Percentiles rank a stretch among this genome's conserved stretches.
Conservation (phyloP, 2,888 invertebrate species). For the Choristoneura rosaceana region DNA sequence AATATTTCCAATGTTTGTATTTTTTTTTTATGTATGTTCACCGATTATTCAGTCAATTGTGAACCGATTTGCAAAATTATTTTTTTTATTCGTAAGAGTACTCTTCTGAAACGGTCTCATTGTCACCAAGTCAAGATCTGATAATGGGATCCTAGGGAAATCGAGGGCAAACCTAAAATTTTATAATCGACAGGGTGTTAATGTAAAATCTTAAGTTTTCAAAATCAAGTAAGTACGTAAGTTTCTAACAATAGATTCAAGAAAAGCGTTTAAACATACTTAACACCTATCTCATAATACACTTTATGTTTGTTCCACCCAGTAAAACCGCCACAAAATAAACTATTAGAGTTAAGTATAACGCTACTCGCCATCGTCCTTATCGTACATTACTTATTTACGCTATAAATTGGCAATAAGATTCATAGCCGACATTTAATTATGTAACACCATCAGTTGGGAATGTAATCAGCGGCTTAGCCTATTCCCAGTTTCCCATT, state of each 20-base stretch:
- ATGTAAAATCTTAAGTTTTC: neutral
- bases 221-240: neutral
- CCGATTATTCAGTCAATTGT: no score
- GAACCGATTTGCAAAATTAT: no score
- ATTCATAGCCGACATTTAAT: slow-evolving; percentile 18
- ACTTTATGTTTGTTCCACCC: neutral
- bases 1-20: no score
- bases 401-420: slow-evolving; percentile 5
- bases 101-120: no score
- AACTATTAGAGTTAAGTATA: neutral
- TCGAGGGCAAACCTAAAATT: no score
- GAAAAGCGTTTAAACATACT: neutral
- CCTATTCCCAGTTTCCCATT: slow-evolving; percentile 1
- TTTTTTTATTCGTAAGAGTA: no score
- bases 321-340: neutral
- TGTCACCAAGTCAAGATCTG: no score
- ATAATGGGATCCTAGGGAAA: no score
- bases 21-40: no score
- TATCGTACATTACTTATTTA: neutral
- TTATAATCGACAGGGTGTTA: no score
- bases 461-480: slow-evolving; percentile 9
- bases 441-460: slow-evolving; percentile 1
- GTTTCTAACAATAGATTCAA: neutral
- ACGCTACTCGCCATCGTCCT: neutral
- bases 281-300: neutral